Evolutionary conservation across 2,113 vertebrate species (phyloP).

Genomic region (Coregonus clupeaformis): DNA sequence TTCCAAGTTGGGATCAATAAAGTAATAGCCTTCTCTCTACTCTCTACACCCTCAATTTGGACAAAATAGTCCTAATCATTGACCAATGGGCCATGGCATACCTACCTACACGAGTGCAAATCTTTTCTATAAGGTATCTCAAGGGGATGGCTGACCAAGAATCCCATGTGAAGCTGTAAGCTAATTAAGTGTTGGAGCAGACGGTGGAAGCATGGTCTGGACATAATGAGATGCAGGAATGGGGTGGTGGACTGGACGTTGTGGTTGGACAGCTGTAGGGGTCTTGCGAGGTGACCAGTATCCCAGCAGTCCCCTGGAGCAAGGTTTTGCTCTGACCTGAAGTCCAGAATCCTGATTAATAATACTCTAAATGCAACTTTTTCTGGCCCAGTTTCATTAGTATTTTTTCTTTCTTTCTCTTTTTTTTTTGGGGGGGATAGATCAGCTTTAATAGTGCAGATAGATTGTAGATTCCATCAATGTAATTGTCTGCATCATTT

Average conservation of each 20-base stretch:
- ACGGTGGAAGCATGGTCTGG: slow-evolving; percentile 60
- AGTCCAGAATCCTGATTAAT: slow-evolving; percentile 20
- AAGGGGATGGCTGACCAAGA: slow-evolving; percentile 50
- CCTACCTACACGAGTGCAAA: background rate
- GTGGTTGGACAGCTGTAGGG: slow-evolving; percentile 64
- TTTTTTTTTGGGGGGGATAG: no score
- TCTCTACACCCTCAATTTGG: no score
- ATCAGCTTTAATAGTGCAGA: no score
- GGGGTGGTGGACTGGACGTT: slow-evolving; percentile 63
- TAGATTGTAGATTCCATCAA: no score
- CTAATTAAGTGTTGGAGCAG: slow-evolving; percentile 72
- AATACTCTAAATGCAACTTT: slow-evolving; percentile 13
- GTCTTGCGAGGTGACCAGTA: slow-evolving; percentile 56
- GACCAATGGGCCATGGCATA: background rate
- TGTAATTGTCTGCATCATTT: no score
- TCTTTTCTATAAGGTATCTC: slow-evolving; percentile 19
- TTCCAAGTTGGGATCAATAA: no score
- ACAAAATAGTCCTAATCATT: background rate
- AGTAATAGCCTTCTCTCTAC: no score
- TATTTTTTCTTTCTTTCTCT: background rate
- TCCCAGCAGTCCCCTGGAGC: slow-evolving; percentile 35
- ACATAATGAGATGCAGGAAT: slow-evolving; percentile 61
- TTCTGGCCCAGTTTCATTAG: slow-evolving; percentile 17
- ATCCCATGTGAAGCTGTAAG: slow-evolving; percentile 43
- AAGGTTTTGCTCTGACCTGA: slow-evolving; percentile 21